These are phyloP conservation scores for Cirrhinus mrigala DNA, from an alignment of 2,797 vertebrate genomes.

Conservation along the genomic window DNA sequence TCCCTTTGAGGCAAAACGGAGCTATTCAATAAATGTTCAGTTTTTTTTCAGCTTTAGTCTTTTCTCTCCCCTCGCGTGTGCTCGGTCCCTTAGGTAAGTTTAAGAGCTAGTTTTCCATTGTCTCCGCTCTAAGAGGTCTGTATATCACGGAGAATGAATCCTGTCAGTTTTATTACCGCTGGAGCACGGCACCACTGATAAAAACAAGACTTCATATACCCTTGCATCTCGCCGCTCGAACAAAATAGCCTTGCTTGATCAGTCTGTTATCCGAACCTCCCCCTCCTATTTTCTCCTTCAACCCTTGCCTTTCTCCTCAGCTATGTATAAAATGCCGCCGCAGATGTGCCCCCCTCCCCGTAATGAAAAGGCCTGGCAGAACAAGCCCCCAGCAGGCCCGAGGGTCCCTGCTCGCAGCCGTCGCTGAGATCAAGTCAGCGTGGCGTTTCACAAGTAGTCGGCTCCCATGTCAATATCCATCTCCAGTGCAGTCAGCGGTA, in stretches of 20 bases:
- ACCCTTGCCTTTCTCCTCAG: constrained; percentile 63
- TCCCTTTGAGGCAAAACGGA: constrained; percentile 69
- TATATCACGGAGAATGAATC: constrained; percentile 86
- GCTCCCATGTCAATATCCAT: constrained; percentile 73
- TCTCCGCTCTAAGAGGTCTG: constrained; percentile 84
- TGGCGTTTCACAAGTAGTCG: constrained; percentile 78
- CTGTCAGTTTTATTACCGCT: constrained; percentile 87
- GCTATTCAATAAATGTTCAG: constrained; percentile 82
- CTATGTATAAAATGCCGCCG: constrained; percentile 72
- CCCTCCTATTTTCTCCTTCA: constrained; percentile 40
- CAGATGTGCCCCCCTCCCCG: constrained; percentile 56
- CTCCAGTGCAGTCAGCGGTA: constrained; percentile 71
- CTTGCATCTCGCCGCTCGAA: constrained; percentile 76
- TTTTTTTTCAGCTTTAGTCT: constrained; percentile 65
- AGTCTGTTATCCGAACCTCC: constrained; percentile 76
- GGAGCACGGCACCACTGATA: constrained; percentile 81
- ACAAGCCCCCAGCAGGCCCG: constrained; percentile 76
- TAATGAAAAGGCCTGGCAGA: constrained; percentile 77
- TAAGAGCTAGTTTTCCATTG: constrained; percentile 87
- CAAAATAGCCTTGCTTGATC: constrained; percentile 84
- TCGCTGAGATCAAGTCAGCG: constrained; percentile 75
- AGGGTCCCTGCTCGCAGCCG: constrained; percentile 74
- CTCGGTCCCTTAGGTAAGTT: constrained; percentile 83
- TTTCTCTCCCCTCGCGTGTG: constrained; percentile 64
- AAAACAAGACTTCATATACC: constrained; percentile 84